Evolutionary conservation across 2,113 vertebrate species (phyloP).

Genomic region (Oncorhynchus mykiss): DNA sequence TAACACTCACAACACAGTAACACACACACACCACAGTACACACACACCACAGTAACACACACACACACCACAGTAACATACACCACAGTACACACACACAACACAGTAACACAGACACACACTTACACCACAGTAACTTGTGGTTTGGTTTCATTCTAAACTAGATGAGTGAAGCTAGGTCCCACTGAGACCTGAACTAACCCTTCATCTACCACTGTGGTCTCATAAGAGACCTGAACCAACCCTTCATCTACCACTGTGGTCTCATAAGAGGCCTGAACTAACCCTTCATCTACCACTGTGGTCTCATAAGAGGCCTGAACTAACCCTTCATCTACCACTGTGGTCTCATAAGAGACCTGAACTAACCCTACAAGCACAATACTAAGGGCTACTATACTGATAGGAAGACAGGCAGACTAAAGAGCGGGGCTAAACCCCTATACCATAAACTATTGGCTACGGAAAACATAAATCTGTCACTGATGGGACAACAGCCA

Average conservation of each 20-base stretch:
- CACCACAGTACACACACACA: no score
- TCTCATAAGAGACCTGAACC: no score
- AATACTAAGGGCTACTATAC: neutral
- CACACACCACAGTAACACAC: slow-evolving; percentile 15
- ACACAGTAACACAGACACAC: no score
- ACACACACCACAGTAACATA: no score
- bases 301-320: no score
- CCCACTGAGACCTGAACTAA: neutral
- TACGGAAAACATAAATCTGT: slow-evolving; percentile 45
- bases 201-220: no score
- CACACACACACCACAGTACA: slow-evolving; percentile 1
- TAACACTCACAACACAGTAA: slow-evolving; percentile 30
- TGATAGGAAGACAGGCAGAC: neutral
- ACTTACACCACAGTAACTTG: no score
- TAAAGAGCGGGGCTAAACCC: neutral
- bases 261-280: no score
- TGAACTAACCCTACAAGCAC: neutral
- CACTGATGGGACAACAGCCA: slow-evolving; percentile 60
- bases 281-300: no score
- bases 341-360: no score
- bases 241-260: no score
- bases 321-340: no score
- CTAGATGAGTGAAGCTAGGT: neutral
- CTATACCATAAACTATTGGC: slow-evolving; percentile 25
- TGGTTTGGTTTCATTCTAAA: neutral